A percentile compares a stretch with the other conserved stretches of the same genome.
Conservation (phyloP, 2,113 vertebrate genomes). For the Odocoileus hemionus region DNA sequence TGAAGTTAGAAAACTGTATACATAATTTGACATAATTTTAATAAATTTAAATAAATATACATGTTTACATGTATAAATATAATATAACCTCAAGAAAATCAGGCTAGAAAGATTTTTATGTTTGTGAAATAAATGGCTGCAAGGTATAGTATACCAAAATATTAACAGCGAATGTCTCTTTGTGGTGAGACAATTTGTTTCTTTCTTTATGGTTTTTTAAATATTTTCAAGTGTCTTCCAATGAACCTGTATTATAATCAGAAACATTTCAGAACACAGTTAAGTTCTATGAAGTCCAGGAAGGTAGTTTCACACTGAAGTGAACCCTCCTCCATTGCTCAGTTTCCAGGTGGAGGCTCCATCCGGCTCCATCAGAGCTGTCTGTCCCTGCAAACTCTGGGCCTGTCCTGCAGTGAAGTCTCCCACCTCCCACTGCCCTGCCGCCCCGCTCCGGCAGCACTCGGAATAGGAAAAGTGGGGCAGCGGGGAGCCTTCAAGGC, state of each 20-base stretch:
- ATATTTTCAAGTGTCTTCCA: not conserved
- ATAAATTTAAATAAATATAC: not conserved
- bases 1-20: not conserved
- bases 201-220: not conserved
- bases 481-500: not conserved
- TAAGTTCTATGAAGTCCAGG: not conserved
- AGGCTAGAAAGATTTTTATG: not conserved
- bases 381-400: not conserved
- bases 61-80: not conserved
- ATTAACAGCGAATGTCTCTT: not conserved
- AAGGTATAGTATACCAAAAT: not conserved
- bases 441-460: not conserved
- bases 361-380: not conserved
- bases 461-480: constrained; percentile 4
- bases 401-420: not conserved
- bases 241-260: not conserved
- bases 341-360: not conserved
- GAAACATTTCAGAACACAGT: constrained; percentile 8
- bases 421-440: not conserved
- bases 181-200: not conserved
- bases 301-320: not conserved
- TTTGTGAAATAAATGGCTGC: constrained; percentile 3
- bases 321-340: not conserved
- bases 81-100: not conserved
- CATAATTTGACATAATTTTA: not conserved